Evolutionary conservation across 2,888 invertebrate species (phyloP), one percentile per base, ranked within the genome.

Genomic region (Aporophyla lueneburgensis): DNA sequence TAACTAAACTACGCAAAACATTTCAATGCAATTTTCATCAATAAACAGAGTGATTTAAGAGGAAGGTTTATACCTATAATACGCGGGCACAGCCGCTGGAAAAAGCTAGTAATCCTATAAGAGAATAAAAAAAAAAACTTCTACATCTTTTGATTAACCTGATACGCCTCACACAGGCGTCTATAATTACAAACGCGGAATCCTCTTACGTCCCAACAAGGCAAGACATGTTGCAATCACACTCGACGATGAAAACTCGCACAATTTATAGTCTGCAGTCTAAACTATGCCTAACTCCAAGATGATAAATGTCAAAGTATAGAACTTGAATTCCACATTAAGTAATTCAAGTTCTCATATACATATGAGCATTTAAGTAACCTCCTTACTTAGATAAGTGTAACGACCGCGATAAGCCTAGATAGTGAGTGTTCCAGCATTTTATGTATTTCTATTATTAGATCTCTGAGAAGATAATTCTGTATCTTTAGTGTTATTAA

Each of bases 361-460:
- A 79, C 86, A 79, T 71, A 79, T 84, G 83, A 83, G 86, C 84
- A 69, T 86, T 66, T 65, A 71, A 79, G 49, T 83, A 69, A 75
- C 65, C 54, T 51, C 65, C 71, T 70, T 72, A 68, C 80, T 76
- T 12, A 63, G 74, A 69, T 86, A 77, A 76, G 71, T 77, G 59
- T 71, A 80, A 80, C 71, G 80, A 58, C 69, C 27, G 6, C 51
- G 56, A 69, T 87, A 83, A 54, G n/a, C 43, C 2, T 12, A 61
- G 72, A 73, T 71, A 69, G 74, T 63, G 49, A 68, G 51, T 73
- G 73, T 66, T 86, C 61, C 67, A 71, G 59, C 74, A 67, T 83
- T 79, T 83, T 74, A 85, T 85, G 71, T 21, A 21, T 77, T 67
- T 69, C 82, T 76, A 73, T 79, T 69, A 66, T 43, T 71, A 80